These are phyloP conservation scores for Synanthedon myopaeformis DNA, from an alignment of 2,888 invertebrate genomes.

Conservation along the genomic window DNA sequence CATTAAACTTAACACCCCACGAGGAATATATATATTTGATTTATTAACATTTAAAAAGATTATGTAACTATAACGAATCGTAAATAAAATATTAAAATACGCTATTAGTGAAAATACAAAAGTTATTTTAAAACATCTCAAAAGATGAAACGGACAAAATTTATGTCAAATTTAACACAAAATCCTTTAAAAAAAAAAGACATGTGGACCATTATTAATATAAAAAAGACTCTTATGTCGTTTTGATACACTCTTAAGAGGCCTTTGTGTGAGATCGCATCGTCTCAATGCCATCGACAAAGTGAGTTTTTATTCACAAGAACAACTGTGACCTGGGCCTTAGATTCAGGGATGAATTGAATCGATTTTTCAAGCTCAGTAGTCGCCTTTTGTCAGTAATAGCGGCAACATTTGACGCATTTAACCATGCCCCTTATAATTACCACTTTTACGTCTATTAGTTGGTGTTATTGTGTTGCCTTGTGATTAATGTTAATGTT, in stretches of 20 bases:
- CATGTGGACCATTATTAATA: constrained; percentile 59
- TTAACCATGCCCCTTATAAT: constrained; percentile 39
- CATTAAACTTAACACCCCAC: no score
- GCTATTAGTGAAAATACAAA: neutral
- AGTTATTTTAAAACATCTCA: neutral
- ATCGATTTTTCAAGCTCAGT: constrained; percentile 68
- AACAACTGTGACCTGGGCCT: constrained; percentile 35
- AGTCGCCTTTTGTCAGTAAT: constrained; percentile 58
- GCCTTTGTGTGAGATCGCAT: constrained; percentile 48
- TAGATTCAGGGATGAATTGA: constrained; percentile 56
- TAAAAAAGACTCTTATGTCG: constrained; percentile 62
- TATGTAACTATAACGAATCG: no score
- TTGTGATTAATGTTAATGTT: constrained; percentile 9
- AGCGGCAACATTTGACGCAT: constrained; percentile 36
- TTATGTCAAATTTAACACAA: constrained; percentile 67
- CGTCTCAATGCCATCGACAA: constrained; percentile 21
- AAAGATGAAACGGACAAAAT: constrained; percentile 13
- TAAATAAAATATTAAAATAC: no score
- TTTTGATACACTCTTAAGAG: constrained; percentile 64
- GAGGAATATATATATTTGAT: no score
- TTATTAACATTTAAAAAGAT: no score
- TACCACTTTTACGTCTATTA: constrained; percentile 34
- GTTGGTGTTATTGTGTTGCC: constrained; percentile 15
- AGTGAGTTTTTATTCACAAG: constrained; percentile 48
- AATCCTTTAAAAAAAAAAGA: constrained; percentile 50